Evolutionary conservation across 1,140 invertebrate species (phyloP).

Genomic region (Temnothorax longispinosus): DNA sequence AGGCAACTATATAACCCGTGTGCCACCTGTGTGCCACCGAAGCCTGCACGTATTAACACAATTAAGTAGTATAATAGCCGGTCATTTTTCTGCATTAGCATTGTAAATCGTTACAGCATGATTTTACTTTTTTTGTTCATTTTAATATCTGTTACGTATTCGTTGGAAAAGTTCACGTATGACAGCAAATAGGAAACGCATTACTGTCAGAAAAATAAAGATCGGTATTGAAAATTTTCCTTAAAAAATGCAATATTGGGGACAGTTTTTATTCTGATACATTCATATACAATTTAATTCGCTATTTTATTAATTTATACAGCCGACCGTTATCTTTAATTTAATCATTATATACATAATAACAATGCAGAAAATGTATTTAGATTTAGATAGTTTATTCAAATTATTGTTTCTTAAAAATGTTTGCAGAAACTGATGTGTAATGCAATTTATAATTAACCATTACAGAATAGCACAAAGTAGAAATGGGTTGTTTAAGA

Average conservation of each 20-base stretch:
- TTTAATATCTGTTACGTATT: not conserved
- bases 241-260: not conserved
- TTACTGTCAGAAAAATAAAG: not conserved
- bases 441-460: slow-evolving; percentile 4
- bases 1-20: not conserved
- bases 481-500: not conserved
- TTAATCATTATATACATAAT: not conserved
- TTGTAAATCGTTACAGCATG: not conserved
- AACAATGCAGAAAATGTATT: not conserved
- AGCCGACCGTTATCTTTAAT: not conserved
- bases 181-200: not conserved
- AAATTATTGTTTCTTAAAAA: not conserved
- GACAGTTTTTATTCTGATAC: not conserved
- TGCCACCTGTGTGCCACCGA: not conserved
- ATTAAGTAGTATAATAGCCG: not conserved
- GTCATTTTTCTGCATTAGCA: not conserved
- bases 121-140: not conserved
- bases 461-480: not conserved
- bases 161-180: not conserved
- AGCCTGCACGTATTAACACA: not conserved
- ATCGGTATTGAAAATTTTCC: not conserved
- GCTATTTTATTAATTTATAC: not conserved
- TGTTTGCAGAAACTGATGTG: not conserved
- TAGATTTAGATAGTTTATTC: not conserved
- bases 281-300: not conserved